These are phyloP conservation scores for Periphyllus acericola DNA, from an alignment of 2,888 invertebrate species.

Conservation along the genomic window DNA sequence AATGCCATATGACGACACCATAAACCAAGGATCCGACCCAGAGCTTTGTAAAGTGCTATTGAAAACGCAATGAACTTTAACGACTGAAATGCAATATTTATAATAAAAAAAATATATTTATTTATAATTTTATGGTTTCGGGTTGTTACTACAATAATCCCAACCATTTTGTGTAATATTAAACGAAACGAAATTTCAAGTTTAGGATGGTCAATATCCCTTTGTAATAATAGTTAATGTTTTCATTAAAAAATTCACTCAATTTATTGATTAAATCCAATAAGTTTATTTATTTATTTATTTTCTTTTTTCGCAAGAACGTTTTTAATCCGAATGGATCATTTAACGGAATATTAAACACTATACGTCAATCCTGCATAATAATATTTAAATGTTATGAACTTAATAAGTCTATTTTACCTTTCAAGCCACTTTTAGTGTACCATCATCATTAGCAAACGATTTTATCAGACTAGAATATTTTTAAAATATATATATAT, in stretches of 20 bases:
- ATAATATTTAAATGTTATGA: too few species aligned
- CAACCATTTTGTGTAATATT: too few species aligned
- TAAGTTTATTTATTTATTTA: too few species aligned
- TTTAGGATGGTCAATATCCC: too few species aligned
- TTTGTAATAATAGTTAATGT: too few species aligned
- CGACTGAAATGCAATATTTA: background rate
- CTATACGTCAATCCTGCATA: too few species aligned
- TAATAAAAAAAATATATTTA: constrained; percentile 4
- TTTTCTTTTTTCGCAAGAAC: too few species aligned
- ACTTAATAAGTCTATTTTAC: background rate
- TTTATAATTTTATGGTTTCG: background rate
- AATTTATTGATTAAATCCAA: too few species aligned
- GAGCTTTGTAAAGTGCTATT: constrained; percentile 26
- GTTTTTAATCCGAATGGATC: too few species aligned
- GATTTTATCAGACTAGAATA: background rate
- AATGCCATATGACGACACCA: constrained; percentile 42
- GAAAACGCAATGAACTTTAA: constrained; percentile 30
- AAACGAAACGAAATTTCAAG: too few species aligned
- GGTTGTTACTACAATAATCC: background rate
- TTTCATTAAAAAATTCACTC: too few species aligned
- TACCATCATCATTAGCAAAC: background rate
- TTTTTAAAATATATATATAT: background rate
- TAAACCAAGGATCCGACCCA: constrained; percentile 25
- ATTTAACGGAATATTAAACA: too few species aligned
- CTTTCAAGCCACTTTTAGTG: background rate